A percentile compares a stretch with the other conserved stretches of the same genome.
phyloP scores from a whole-genome alignment of 2,113 vertebrate species.

The Nematolebias whitei region DNA sequence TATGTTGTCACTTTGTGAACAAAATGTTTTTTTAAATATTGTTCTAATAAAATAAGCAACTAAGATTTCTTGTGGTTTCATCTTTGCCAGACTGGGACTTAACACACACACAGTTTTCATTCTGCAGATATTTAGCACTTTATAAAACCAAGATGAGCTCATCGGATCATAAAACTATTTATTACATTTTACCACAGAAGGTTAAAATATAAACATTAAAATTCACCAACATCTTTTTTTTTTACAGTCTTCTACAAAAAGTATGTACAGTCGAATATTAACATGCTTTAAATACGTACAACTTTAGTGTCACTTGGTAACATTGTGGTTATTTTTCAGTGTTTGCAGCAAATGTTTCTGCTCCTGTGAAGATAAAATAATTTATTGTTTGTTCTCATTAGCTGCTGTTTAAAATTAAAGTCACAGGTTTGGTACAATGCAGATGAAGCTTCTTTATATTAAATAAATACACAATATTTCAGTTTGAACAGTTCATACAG shows the following conservation, averaged over 20 bases:
- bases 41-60: constrained; percentile 89
- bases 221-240: constrained; percentile 32
- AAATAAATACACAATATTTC: not conserved
- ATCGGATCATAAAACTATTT: constrained; percentile 40
- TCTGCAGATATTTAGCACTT: not conserved
- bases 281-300: constrained; percentile 75
- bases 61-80: not conserved
- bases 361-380: not conserved
- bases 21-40: constrained; percentile 84
- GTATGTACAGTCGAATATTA: constrained; percentile 80
- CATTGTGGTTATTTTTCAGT: not conserved
- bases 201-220: constrained; percentile 74
- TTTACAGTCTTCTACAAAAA: constrained; percentile 78
- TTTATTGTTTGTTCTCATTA: too few relatives aligned
- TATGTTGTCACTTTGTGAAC: constrained; percentile 84
- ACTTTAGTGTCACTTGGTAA: constrained; percentile 12
- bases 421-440: not conserved
- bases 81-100: too few relatives aligned
- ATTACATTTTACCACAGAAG: constrained; percentile 62
- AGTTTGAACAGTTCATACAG: not conserved
- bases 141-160: not conserved
- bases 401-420: too few relatives aligned
- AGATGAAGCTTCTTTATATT: not conserved
- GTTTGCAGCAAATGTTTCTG: not conserved
- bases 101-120: not conserved